These are phyloP conservation scores for Thalpophila matura DNA, from an alignment of 2,888 invertebrate genomes.

Conservation along the genomic window DNA sequence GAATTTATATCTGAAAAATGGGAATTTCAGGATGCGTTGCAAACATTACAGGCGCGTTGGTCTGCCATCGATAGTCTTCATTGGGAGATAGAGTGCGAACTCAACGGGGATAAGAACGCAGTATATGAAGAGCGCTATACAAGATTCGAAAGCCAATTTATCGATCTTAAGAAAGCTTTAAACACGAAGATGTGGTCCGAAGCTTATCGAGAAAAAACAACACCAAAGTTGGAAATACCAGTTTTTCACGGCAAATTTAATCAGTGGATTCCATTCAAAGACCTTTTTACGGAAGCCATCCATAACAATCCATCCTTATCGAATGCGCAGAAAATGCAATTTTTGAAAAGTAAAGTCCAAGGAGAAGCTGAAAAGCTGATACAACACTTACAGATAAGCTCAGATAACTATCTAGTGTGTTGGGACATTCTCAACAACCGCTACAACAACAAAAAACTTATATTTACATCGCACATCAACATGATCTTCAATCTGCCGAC, in stretches of 20 bases:
- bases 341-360: slow-evolving; percentile 1
- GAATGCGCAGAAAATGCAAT: slow-evolving; percentile 6
- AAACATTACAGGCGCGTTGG: slow-evolving; percentile 7
- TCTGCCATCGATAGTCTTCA: slow-evolving; percentile 2
- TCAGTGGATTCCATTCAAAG: slow-evolving; percentile 9
- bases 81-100: slow-evolving; percentile 3
- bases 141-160: slow-evolving; percentile 1
- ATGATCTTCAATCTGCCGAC: slow-evolving; percentile 4
- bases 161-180: background rate
- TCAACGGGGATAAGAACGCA: background rate
- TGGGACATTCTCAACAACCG: slow-evolving; percentile 6
- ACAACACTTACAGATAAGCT: slow-evolving; percentile 7
- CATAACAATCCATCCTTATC: slow-evolving; percentile 1
- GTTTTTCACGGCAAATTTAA: background rate
- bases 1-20: slow-evolving; percentile 12
- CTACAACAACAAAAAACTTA: slow-evolving; percentile 1
- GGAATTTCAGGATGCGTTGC: slow-evolving; percentile 7
- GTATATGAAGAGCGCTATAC: slow-evolving; percentile 8
- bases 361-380: background rate
- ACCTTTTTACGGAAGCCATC: slow-evolving; percentile 2
- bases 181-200: slow-evolving; percentile 7
- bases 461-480: slow-evolving; percentile 5
- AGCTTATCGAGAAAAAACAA: slow-evolving; percentile 2
- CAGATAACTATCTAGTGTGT: slow-evolving; percentile 1
- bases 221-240: background rate